These are phyloP conservation scores for Parnassius glacialis DNA, from an alignment of 2,888 invertebrate genomes.

Conservation along the genomic window DNA sequence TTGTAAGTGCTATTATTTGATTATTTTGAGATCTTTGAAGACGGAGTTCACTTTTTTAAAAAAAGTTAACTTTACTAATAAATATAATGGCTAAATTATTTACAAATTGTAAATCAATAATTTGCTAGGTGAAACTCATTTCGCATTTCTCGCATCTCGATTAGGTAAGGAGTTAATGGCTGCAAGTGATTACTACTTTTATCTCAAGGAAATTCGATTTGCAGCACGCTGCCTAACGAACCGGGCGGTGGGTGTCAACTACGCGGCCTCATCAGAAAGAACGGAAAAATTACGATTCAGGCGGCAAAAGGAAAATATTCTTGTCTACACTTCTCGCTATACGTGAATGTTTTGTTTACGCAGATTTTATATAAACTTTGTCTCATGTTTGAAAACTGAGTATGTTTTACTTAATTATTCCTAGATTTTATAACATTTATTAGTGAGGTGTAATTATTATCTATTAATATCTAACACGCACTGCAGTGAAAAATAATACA, in stretches of 20 bases:
- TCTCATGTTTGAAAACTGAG: too few species aligned
- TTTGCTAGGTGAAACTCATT: slow-evolving; percentile 19
- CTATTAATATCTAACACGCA: too few species aligned
- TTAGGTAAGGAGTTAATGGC: slow-evolving; percentile 21
- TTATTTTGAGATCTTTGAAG: too few species aligned
- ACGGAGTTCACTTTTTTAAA: too few species aligned
- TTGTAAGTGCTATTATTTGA: too few species aligned
- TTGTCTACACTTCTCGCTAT: not conserved
- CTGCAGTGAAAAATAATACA: too few species aligned
- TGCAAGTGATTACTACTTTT: slow-evolving; percentile 66
- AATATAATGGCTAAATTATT: not conserved
- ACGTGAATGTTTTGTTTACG: not conserved
- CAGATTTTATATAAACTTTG: not conserved
- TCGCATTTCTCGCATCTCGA: slow-evolving; percentile 14
- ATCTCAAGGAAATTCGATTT: slow-evolving; percentile 57
- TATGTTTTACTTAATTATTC: too few species aligned
- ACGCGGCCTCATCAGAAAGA: slow-evolving; percentile 50
- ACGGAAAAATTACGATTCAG: slow-evolving; percentile 42
- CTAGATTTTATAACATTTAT: too few species aligned
- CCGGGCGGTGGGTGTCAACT: slow-evolving; percentile 51
- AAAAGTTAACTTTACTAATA: slow-evolving; percentile 6
- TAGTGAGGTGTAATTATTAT: too few species aligned
- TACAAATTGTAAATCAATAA: not conserved
- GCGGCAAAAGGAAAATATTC: slow-evolving; percentile 29
- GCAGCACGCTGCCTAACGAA: slow-evolving; percentile 57